Conservation (phyloP, 2,888 invertebrate species). For the Bursaphelenchus okinawaensis region DNA sequence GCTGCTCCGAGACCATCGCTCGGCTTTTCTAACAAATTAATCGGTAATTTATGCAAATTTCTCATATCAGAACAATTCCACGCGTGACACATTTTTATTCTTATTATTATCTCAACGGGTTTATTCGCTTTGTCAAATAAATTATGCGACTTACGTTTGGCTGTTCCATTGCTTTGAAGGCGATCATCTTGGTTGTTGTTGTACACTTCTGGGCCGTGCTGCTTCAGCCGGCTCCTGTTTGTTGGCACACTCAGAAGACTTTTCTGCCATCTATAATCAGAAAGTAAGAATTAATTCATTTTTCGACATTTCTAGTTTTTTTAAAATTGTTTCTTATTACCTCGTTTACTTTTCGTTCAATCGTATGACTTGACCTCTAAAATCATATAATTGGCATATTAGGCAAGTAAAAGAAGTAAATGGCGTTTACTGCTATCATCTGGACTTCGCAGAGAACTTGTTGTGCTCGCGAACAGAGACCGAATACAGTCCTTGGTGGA, state of each 20-base stretch:
- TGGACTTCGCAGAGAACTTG: not conserved
- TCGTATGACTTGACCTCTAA: no score
- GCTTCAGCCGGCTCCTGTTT: not conserved
- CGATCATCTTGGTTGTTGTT: not conserved
- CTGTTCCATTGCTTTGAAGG: not conserved
- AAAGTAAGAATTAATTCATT: no score
- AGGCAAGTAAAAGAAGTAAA: no score
- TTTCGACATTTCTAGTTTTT: no score
- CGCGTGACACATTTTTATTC: not conserved
- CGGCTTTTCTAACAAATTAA: slow-evolving; percentile 29
- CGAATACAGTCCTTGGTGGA: not conserved
- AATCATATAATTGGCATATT: no score
- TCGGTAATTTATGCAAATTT: not conserved
- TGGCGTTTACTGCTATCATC: not conserved
- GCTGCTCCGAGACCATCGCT: slow-evolving; percentile 43
- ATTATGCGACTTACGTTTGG: not conserved
- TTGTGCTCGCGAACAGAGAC: no score
- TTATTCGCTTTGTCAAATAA: not conserved
- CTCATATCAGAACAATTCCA: not conserved
- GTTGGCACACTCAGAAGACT: not conserved
- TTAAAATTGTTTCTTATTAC: no score
- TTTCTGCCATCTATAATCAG: no score
- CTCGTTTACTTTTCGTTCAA: no score
- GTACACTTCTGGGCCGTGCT: not conserved
- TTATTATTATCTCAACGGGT: not conserved